Evolutionary conservation across 2,113 vertebrate genomes (phyloP).

Genomic region (Pseudonaja textilis): DNA sequence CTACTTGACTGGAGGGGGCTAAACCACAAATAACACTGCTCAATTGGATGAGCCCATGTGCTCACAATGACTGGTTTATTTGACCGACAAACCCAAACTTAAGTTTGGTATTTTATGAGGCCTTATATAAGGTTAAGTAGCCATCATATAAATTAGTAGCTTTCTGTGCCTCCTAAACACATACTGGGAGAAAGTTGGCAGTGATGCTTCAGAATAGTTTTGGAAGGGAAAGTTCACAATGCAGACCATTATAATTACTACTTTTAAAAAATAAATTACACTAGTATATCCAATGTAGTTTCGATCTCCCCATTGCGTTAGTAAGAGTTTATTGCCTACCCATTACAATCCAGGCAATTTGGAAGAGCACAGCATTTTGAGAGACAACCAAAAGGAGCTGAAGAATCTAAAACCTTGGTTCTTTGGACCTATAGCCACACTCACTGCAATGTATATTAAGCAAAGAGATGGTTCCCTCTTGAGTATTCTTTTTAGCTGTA

Average conservation of each 20-base stretch:
- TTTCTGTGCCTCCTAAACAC: neutral
- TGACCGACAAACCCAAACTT: neutral
- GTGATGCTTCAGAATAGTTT: neutral
- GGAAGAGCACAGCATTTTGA: neutral
- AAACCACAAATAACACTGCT: neutral
- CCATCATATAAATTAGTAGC: neutral
- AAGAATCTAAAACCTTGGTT: neutral
- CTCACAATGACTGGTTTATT: neutral
- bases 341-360: slow-evolving; percentile 16
- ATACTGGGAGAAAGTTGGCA: neutral
- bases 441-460: neutral
- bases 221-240: neutral
- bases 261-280: neutral
- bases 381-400: neutral
- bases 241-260: neutral
- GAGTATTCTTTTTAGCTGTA: neutral
- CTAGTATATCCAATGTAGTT: neutral
- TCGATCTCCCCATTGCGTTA: neutral
- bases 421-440: neutral
- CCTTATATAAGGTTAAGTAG: neutral
- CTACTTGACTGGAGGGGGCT: neutral
- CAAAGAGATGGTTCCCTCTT: neutral
- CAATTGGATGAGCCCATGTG: neutral
- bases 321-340: neutral
- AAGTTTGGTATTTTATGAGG: neutral